A percentile compares a stretch with the other conserved stretches of the same genome.
These are phyloP conservation scores for Folsomia candida DNA, from an alignment of 2,888 invertebrate species.

Conservation along the genomic window DNA sequence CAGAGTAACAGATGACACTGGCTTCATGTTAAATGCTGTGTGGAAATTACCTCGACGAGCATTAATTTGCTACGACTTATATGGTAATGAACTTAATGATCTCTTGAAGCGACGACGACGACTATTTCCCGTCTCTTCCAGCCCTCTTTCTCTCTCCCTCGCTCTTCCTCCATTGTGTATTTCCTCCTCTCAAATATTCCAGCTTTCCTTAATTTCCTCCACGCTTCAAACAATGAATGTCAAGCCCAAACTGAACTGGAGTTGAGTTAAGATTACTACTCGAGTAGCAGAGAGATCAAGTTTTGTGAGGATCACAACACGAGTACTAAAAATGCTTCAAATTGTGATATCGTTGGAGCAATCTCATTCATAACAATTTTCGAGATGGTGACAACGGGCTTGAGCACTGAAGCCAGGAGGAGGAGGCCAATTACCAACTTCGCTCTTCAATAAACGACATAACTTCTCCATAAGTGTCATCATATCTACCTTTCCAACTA, in stretches of 20 bases:
- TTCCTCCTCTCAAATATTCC: background rate
- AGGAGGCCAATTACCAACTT: slow-evolving; percentile 19
- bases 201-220: background rate
- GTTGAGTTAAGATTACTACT: background rate
- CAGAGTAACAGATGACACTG: slow-evolving; percentile 42
- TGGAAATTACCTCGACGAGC: slow-evolving; percentile 48
- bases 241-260: background rate
- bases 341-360: background rate
- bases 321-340: background rate
- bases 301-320: background rate
- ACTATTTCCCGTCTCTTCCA: slow-evolving; percentile 33
- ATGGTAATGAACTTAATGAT: slow-evolving; percentile 50
- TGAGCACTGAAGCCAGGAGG: background rate
- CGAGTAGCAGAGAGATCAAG: background rate
- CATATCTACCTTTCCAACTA: slow-evolving; percentile 1
- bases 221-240: background rate
- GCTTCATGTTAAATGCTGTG: slow-evolving; percentile 47
- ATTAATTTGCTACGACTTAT: slow-evolving; percentile 49
- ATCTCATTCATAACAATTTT: background rate
- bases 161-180: background rate
- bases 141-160: background rate
- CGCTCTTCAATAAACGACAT: slow-evolving; percentile 16
- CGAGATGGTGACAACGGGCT: background rate
- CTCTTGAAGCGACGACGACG: slow-evolving; percentile 42
- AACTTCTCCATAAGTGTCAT: slow-evolving; percentile 10